Evolutionary conservation across 2,797 vertebrate genomes (phyloP), one percentile per base, ranked within the genome.

Genomic region (Emydoidea blandingii): DNA sequence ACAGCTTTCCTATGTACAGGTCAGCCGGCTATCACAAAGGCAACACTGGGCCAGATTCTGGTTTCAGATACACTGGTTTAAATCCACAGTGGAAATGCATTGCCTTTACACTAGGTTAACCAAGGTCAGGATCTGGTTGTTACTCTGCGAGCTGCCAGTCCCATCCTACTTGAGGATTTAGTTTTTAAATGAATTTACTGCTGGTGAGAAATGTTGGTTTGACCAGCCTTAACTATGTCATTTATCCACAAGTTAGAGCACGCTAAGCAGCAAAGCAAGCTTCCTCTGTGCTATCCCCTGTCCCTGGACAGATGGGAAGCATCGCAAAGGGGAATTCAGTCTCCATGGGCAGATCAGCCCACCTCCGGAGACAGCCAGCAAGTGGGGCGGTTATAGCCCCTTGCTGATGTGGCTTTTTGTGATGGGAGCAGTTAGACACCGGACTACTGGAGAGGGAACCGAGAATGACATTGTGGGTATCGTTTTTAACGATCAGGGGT

Each of bases 401-500:
- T 49, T 79, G 53, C 83, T 88, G 78, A 68, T 76, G 62, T 23
- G 31, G 56, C 44, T 94, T 81, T 86, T 94, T 37, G 0, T 19
- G 57, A 44, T 0, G 0, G 41, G 81, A 27, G 18, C 31, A 1
- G 4, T 1, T 78, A 83, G 83, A 81, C 50, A 79, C 78, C 59
- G 57, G n/a, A 72, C 68, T 23, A 41, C 68, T 37, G 12, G 37
- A 41, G 41, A 19, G 6, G 81, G 21, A 86, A 72, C 80, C 62
- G 57, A 91, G 86, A 88, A 19, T 29, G 56, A 6, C 3, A 59
- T 52, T 87, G 7, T 44, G 53, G 23, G 12, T 8, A 3, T 37
- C 54, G 3, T 78, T 72, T 94, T 74, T 74, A 96, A 92, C 82
- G 92, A 81, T 56, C 91, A 72, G 52, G 52, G 15, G 76, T 50